phyloP scores from a whole-genome alignment of 2,113 vertebrate genomes.

The Chaenogobius annularis region DNA sequence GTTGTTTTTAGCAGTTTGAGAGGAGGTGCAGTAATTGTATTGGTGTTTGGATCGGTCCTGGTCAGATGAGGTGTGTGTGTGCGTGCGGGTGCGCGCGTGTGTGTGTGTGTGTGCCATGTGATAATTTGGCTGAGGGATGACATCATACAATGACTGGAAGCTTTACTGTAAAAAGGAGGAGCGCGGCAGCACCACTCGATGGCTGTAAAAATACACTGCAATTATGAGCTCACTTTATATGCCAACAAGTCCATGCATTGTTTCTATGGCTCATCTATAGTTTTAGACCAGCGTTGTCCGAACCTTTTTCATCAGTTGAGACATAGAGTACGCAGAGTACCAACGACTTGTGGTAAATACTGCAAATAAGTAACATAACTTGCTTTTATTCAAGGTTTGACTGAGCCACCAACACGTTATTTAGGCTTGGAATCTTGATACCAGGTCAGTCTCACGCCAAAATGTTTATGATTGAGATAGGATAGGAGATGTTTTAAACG shows the following conservation, averaged over 20 bases:
- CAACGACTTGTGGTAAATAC: no score
- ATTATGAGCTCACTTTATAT: neutral
- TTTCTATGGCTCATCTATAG: neutral
- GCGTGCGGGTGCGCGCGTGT: neutral
- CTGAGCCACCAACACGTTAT: no score
- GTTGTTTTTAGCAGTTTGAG: conserved; percentile 38
- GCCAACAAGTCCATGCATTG: neutral
- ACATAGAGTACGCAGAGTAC: no score
- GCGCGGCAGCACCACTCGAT: conserved; percentile 37
- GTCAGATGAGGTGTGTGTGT: conserved; percentile 30
- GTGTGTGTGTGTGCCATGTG: conserved; percentile 40
- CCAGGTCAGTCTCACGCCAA: no score
- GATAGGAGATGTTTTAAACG: no score
- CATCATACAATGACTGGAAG: conserved; percentile 42
- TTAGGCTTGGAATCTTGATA: no score
- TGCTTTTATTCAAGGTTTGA: no score
- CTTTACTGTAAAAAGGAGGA: conserved; percentile 6
- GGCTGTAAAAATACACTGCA: conserved; percentile 24
- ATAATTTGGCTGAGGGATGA: conserved; percentile 54
- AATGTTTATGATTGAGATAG: no score
- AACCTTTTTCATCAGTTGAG: no score
- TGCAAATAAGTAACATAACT: no score
- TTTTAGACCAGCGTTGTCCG: no score
- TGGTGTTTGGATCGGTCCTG: conserved; percentile 16
- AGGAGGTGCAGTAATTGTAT: conserved; percentile 25